Evolutionary conservation across 2,797 vertebrate species (phyloP).

Genomic region (Acomys russatus): DNA sequence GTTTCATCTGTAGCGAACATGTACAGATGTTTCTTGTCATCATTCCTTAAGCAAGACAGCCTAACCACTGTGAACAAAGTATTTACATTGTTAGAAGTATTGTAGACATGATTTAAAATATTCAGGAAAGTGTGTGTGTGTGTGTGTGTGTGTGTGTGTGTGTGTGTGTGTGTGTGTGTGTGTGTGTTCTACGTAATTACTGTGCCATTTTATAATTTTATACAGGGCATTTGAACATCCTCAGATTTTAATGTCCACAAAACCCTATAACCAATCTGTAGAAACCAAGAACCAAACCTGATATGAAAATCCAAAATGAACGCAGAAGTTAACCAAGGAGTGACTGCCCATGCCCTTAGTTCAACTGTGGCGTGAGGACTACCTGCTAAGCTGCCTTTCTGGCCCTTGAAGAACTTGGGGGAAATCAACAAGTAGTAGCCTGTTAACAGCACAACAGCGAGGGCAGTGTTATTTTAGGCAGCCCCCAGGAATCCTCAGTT

Average conservation of each 20-base stretch:
- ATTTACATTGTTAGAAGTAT: background rate
- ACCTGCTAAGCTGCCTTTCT: background rate
- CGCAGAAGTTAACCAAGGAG: background rate
- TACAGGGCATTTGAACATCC: background rate
- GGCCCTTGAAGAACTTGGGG: background rate
- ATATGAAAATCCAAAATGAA: background rate
- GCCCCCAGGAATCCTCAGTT: background rate
- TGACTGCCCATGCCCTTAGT: background rate
- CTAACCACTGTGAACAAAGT: background rate
- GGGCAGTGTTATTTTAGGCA: background rate
- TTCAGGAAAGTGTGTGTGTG: background rate
- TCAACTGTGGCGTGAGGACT: background rate
- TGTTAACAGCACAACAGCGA: conserved; percentile 1
- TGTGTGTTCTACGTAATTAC: no score
- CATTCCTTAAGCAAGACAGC: background rate
- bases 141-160: background rate
- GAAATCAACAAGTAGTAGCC: background rate
- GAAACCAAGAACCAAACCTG: background rate
- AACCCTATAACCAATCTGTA: background rate
- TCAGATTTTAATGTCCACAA: background rate
- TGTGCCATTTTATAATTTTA: background rate
- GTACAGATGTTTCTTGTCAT: background rate
- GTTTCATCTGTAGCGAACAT: background rate
- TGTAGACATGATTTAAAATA: background rate
- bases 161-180: no score